Evolutionary conservation across 2,113 vertebrate genomes (phyloP).

Genomic region (Hypanus sabinus): DNA sequence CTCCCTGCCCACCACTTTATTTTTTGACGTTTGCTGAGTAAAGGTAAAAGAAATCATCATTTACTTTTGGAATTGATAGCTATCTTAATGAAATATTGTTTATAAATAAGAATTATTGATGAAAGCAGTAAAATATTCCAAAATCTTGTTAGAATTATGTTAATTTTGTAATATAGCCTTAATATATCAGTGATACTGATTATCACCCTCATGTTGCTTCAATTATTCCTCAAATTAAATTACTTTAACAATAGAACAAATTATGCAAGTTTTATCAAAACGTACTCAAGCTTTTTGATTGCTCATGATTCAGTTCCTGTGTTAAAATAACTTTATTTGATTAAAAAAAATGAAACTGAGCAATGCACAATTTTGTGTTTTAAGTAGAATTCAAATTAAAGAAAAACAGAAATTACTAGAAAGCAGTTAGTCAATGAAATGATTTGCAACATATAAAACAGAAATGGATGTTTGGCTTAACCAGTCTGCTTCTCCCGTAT

Average conservation of each 20-base stretch:
- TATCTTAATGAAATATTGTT: not conserved
- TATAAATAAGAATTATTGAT: not conserved
- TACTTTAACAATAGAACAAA: not conserved
- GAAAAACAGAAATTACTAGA: not conserved
- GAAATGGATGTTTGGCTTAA: not conserved
- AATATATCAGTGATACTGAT: not conserved
- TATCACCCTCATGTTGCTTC: not conserved
- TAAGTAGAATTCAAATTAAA: not conserved
- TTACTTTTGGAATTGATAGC: not conserved
- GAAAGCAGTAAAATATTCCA: not conserved
- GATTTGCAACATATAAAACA: not conserved
- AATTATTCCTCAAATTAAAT: not conserved
- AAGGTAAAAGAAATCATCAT: not conserved
- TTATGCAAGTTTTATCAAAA: not conserved
- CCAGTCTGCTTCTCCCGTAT: not conserved
- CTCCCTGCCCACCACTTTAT: not conserved
- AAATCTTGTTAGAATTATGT: not conserved
- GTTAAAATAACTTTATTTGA: not conserved
- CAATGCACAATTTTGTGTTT: not conserved
- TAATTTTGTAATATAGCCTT: not conserved
- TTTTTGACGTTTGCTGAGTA: not conserved
- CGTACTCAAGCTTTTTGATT: not conserved
- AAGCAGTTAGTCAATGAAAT: not conserved
- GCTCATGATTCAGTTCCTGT: not conserved
- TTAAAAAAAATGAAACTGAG: not conserved